Percentiles rank a stretch among this genome's conserved stretches.
Conservation (phyloP, 2,888 invertebrate genomes). For the Chloroclystis v-ata region DNA sequence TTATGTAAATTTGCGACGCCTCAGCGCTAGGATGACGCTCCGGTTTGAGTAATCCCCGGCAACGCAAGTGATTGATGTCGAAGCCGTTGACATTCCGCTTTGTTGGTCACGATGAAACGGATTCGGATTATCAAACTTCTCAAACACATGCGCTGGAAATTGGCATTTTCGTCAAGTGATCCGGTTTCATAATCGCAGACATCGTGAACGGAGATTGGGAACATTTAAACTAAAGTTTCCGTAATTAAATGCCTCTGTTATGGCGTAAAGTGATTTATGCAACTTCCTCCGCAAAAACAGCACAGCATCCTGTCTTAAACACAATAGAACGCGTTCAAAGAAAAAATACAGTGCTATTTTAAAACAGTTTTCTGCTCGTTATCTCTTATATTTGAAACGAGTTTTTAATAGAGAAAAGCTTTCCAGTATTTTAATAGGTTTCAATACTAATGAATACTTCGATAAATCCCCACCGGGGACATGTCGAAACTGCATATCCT, state of each 20-base stretch:
- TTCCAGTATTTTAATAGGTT: background rate
- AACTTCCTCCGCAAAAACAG: constrained; percentile 30
- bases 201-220: background rate
- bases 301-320: constrained; percentile 27
- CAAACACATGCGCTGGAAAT: background rate
- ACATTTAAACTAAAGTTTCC: background rate
- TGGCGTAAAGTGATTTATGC: constrained; percentile 35
- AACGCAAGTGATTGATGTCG: constrained; percentile 69
- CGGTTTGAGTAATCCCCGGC: constrained; percentile 59
- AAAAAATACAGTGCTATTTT: too few species aligned
- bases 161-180: too few species aligned
- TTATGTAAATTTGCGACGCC: constrained; percentile 69
- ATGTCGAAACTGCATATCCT: background rate
- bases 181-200: too few species aligned
- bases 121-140: constrained; percentile 32
- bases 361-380: too few species aligned
- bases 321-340: constrained; percentile 34
- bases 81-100: constrained; percentile 57
- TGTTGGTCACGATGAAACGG: constrained; percentile 38
- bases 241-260: background rate
- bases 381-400: too few species aligned
- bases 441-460: background rate
- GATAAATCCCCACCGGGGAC: background rate
- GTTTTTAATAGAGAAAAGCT: too few species aligned
- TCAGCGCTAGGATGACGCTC: constrained; percentile 57